phyloP scores from a whole-genome alignment of 2,113 vertebrate species.

The Amphiprion percula region DNA sequence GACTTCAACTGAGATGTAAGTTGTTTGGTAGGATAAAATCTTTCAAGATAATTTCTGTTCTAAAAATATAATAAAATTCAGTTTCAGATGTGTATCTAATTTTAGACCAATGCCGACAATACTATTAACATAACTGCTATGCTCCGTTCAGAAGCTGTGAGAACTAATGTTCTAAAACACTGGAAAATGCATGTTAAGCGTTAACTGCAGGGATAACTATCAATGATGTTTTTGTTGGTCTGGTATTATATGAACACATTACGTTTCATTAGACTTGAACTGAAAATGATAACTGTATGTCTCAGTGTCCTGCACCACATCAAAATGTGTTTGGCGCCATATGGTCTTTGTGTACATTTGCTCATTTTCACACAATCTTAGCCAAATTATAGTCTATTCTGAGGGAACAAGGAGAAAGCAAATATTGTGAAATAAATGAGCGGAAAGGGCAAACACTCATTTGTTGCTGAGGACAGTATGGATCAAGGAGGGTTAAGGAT shows the following conservation, averaged over 20 bases:
- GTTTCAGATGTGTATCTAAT: neutral
- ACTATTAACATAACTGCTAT: neutral
- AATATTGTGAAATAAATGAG: conserved; percentile 10
- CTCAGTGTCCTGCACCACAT: neutral
- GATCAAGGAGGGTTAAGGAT: neutral
- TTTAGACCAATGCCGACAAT: neutral
- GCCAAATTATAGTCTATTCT: neutral
- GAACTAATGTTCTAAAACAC: neutral
- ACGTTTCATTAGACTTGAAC: neutral
- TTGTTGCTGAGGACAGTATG: conserved; percentile 6
- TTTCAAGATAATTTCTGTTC: no score
- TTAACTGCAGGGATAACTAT: neutral
- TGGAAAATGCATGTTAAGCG: neutral
- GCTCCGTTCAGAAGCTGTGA: neutral
- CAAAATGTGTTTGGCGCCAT: neutral
- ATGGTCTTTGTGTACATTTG: neutral
- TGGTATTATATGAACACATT: neutral
- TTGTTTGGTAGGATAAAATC: no score
- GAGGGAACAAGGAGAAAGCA: neutral
- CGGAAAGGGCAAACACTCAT: conserved; percentile 29
- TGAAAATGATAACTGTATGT: neutral
- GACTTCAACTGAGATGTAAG: no score
- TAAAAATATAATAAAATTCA: neutral
- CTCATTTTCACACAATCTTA: neutral
- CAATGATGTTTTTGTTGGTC: neutral